phyloP scores from a whole-genome alignment of 2,113 vertebrate genomes.

The Prunella fulvescens region DNA sequence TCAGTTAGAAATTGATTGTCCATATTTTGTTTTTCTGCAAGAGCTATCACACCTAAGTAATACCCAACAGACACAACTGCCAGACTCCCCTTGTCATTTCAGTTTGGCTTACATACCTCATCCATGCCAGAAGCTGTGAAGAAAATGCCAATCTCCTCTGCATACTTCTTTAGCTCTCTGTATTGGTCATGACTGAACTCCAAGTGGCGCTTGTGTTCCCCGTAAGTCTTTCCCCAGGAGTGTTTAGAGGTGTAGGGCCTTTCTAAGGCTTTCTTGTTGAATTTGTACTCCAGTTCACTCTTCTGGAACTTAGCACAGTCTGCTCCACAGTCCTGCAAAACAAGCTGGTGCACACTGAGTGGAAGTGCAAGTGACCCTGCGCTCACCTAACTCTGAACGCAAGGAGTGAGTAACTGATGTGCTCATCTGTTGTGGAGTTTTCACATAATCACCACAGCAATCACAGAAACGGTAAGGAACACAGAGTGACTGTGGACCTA shows the following conservation, averaged over 20 bases:
- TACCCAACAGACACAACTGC: not conserved
- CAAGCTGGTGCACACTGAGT: not conserved
- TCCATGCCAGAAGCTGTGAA: slow-evolving; percentile 99
- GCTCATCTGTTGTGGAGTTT: not conserved
- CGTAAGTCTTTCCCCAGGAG: slow-evolving; percentile 93
- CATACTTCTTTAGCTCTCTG: slow-evolving; percentile 85
- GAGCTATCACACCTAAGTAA: not conserved
- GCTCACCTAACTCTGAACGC: not conserved
- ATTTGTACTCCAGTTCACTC: slow-evolving; percentile 91
- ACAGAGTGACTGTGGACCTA: not conserved
- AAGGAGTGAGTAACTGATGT: not conserved
- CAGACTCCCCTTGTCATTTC: not conserved
- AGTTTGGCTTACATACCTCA: slow-evolving; percentile 77
- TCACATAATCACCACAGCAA: not conserved
- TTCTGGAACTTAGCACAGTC: slow-evolving; percentile 99
- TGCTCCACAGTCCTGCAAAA: slow-evolving; percentile 87
- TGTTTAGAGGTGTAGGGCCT: slow-evolving; percentile 85
- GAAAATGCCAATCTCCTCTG: slow-evolving; percentile 88
- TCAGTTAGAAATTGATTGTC: not conserved
- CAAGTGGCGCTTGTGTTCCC: slow-evolving; percentile 91
- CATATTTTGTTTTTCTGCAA: not conserved
- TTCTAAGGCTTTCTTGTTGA: slow-evolving; percentile 87
- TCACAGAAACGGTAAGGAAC: not conserved
- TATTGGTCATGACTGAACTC: slow-evolving; percentile 94
- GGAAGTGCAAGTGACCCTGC: not conserved